These are phyloP conservation scores for Phyllostomus hastatus DNA, from an alignment of 2,113 vertebrate species.

Conservation along the genomic window DNA sequence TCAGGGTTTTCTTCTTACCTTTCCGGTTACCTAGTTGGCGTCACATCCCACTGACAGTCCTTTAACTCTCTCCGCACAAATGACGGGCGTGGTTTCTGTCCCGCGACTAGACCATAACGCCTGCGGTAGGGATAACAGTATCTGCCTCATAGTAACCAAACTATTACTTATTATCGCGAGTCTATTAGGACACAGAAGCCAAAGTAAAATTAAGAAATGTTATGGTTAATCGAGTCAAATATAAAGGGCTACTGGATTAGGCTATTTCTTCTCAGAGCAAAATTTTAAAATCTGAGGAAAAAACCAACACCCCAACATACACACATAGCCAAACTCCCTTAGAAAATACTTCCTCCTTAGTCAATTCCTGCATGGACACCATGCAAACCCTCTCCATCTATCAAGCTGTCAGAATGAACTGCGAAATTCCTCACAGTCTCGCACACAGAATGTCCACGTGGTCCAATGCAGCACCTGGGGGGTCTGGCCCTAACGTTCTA, in stretches of 20 bases:
- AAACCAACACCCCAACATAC: neutral
- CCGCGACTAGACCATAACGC: neutral
- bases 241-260: neutral
- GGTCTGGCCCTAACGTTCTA: neutral
- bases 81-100: neutral
- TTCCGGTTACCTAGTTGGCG: neutral
- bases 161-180: neutral
- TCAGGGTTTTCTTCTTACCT: neutral
- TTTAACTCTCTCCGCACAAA: neutral
- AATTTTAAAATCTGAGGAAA: neutral
- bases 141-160: neutral
- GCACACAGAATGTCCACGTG: constrained; percentile 8
- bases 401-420: constrained; percentile 56
- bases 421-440: constrained; percentile 31
- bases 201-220: constrained; percentile 14
- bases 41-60: neutral
- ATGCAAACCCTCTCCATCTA: constrained; percentile 52
- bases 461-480: neutral
- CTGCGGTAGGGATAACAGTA: neutral
- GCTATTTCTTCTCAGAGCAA: neutral
- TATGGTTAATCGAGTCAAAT: neutral
- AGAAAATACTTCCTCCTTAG: constrained; percentile 41
- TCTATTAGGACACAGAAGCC: neutral
- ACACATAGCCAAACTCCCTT: neutral
- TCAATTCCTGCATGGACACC: neutral